phyloP scores from a whole-genome alignment of 2,888 invertebrate species.

The Helobdella robusta region DNA sequence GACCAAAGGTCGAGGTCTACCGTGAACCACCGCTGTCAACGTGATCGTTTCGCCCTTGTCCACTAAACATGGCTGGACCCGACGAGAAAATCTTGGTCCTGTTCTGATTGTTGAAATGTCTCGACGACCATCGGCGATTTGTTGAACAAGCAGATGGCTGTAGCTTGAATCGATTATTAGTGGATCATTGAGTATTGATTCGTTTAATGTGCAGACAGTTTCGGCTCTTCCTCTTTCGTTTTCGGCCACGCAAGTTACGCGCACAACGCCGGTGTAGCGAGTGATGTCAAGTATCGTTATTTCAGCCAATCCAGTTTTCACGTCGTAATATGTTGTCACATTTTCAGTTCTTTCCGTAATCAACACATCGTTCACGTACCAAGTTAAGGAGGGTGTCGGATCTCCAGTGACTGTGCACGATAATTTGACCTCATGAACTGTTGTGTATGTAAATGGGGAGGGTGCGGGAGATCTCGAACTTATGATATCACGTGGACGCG shows the following conservation, averaged over 20 bases:
- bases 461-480: conserved; percentile 15
- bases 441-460: not conserved
- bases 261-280: conserved; percentile 38
- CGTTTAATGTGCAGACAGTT: conserved; percentile 43
- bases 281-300: conserved; percentile 44
- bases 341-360: conserved; percentile 47
- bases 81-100: conserved; percentile 33
- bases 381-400: conserved; percentile 45
- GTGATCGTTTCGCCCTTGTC: conserved; percentile 62
- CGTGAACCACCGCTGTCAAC: conserved; percentile 67
- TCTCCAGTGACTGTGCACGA: conserved; percentile 43
- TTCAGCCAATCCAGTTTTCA: conserved; percentile 42
- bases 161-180: conserved; percentile 16
- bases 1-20: conserved; percentile 62
- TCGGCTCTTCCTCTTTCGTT: conserved; percentile 72
- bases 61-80: conserved; percentile 36
- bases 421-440: conserved; percentile 39
- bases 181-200: conserved; percentile 22
- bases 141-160: conserved; percentile 16
- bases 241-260: conserved; percentile 52
- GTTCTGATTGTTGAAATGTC: conserved; percentile 11
- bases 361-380: conserved; percentile 47
- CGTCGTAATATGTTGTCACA: conserved; percentile 46
- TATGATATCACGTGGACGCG: no score
- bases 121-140: conserved; percentile 12